These are phyloP conservation scores for Alloplasta piceator DNA, from an alignment of 2,888 invertebrate genomes.

Conservation along the genomic window DNA sequence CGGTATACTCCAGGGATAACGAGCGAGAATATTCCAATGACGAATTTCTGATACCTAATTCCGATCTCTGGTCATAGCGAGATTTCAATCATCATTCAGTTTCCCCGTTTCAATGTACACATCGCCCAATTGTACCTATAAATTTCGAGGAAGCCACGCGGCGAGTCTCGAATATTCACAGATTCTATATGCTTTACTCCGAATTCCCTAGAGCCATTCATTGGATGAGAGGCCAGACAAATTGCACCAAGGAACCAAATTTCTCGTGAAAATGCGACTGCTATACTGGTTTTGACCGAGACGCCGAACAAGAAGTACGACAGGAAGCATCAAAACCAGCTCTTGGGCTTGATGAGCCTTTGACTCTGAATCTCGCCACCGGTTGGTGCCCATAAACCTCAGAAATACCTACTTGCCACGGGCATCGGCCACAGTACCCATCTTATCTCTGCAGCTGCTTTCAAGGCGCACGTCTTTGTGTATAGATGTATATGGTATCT, in stretches of 20 bases:
- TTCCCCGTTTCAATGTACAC: not conserved
- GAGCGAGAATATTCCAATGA: conserved; percentile 31
- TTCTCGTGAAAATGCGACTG: conserved; percentile 30
- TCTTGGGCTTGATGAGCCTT: conserved; percentile 42
- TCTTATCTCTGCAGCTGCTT: conserved; percentile 39
- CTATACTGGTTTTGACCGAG: conserved; percentile 13
- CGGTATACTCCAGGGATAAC: conserved; percentile 11
- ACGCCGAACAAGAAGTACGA: not conserved
- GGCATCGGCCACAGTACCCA: conserved; percentile 17
- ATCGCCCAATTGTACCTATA: conserved; percentile 15
- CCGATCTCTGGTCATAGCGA: conserved; percentile 4
- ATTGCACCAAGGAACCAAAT: conserved; percentile 33
- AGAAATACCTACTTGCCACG: conserved; percentile 33
- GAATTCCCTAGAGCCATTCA: conserved; percentile 9
- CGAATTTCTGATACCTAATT: conserved; percentile 43
- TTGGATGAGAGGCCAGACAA: conserved; percentile 16
- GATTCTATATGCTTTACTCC: conserved; percentile 23
- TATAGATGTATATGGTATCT: not conserved
- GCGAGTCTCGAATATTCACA: conserved; percentile 37
- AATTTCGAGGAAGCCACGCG: not conserved
- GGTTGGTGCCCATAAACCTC: conserved; percentile 21
- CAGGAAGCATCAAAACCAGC: conserved; percentile 30
- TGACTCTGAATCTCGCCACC: conserved; percentile 37
- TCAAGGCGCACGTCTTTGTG: not conserved
- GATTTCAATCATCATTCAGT: conserved; percentile 38